These are phyloP conservation scores for Galleria mellonella DNA, from an alignment of 1,140 invertebrate species.

Conservation along the genomic window DNA sequence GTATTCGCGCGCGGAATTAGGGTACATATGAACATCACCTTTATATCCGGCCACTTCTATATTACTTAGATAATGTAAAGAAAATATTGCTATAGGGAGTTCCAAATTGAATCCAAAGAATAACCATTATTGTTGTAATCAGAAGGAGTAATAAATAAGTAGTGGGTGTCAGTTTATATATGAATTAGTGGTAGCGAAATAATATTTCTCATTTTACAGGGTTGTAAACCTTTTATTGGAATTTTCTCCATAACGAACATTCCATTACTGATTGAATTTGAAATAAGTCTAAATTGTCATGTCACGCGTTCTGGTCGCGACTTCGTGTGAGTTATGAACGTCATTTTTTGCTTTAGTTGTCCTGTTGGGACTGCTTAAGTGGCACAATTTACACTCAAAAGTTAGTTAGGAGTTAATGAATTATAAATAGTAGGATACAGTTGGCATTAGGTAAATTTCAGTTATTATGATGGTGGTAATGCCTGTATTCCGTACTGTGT, in stretches of 20 bases:
- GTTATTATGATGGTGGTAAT: not conserved
- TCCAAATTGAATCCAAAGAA: conserved; percentile 44
- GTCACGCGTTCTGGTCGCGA: no score
- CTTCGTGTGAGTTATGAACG: conserved; percentile 9
- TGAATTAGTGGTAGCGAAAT: conserved; percentile 38
- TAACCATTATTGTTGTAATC: conserved; percentile 40
- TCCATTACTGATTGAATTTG: conserved; percentile 12
- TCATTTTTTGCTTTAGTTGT: conserved; percentile 36
- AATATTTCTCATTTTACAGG: conserved; percentile 27
- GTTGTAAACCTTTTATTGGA: conserved; percentile 37
- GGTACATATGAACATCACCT: conserved; percentile 46
- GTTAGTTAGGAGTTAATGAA: conserved; percentile 60
- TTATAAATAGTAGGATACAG: conserved; percentile 55
- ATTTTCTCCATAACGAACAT: conserved; percentile 25
- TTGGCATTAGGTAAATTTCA: conserved; percentile 14
- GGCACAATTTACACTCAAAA: conserved; percentile 60
- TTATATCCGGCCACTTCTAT: conserved; percentile 53
- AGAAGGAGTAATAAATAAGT: conserved; percentile 40
- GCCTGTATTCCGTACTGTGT: no score
- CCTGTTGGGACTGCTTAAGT: conserved; percentile 41
- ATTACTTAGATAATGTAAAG: conserved; percentile 50
- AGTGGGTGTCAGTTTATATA: conserved; percentile 57
- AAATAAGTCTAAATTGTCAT: not conserved
- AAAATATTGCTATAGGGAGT: conserved; percentile 44
- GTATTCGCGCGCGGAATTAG: conserved; percentile 47